A percentile compares a stretch with the other conserved stretches of the same genome.
Conservation (phyloP, 1,140 invertebrate species). For the Drosophila prosaltans region DNA sequence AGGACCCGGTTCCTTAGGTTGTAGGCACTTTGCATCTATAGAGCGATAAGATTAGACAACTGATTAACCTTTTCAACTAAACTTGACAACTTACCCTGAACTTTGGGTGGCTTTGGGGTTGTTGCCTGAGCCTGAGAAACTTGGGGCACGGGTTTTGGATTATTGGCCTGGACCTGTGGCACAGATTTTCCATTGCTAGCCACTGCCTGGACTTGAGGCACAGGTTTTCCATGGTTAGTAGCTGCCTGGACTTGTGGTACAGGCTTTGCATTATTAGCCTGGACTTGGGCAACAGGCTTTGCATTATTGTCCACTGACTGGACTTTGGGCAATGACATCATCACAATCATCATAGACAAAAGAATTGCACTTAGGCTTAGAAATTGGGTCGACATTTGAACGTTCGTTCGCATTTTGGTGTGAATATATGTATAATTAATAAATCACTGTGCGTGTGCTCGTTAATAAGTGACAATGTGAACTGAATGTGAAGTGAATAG, state of each 20-base stretch:
- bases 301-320: slow-evolving; percentile 39
- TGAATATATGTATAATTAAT: slow-evolving; percentile 33
- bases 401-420: slow-evolving; percentile 29
- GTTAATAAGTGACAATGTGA: slow-evolving; percentile 46
- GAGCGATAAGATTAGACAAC: not conserved
- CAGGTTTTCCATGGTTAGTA: slow-evolving; percentile 14
- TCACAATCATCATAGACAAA: slow-evolving; percentile 24
- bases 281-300: slow-evolving; percentile 16
- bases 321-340: not conserved
- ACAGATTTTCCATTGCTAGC: not conserved
- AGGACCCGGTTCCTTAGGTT: slow-evolving; percentile 67
- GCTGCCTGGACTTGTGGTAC: slow-evolving; percentile 30
- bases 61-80: not conserved
- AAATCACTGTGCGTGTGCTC: slow-evolving; percentile 18
- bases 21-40: slow-evolving; percentile 71
- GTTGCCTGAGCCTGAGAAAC: not conserved
- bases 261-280: slow-evolving; percentile 8
- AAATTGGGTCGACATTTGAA: slow-evolving; percentile 54
- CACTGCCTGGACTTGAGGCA: slow-evolving; percentile 22
- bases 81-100: slow-evolving; percentile 27
- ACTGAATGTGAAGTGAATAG: slow-evolving; percentile 43
- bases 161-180: not conserved
- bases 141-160: no score
- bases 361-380: slow-evolving; percentile 41
- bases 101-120: not conserved